Conservation (phyloP, 2,113 vertebrate species). For the Cavia porcellus region DNA sequence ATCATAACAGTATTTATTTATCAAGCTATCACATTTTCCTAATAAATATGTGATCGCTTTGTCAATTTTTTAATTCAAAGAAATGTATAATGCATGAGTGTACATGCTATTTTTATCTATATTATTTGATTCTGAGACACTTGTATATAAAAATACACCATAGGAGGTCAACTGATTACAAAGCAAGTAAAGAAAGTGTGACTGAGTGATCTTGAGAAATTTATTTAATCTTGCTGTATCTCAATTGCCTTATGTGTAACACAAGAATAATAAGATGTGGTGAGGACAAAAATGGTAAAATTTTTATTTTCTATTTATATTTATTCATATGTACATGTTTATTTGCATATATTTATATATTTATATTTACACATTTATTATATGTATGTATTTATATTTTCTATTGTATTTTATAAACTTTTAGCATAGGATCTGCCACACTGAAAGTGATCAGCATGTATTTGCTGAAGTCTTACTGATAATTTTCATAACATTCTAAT, state of each 20-base stretch:
- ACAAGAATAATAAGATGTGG: not conserved
- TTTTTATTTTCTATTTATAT: too few species aligned
- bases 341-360: too few species aligned
- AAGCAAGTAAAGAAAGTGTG: constrained; percentile 20
- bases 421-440: not conserved
- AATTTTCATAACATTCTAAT: not conserved
- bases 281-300: constrained; percentile 11
- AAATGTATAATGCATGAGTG: not conserved
- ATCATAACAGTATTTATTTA: not conserved
- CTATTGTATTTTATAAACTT: not conserved
- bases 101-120: not conserved
- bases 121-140: not conserved
- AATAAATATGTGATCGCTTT: too few species aligned
- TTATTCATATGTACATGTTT: too few species aligned
- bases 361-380: too few species aligned
- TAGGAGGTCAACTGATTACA: constrained; percentile 2
- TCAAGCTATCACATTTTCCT: not conserved
- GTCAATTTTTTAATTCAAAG: not conserved
- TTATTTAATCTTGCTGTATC: not conserved
- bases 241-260: not conserved
- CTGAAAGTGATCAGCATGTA: not conserved
- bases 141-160: not conserved
- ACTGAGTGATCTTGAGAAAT: not conserved
- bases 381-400: too few species aligned
- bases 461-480: not conserved